Base-by-base conservation (phyloP, 2,888 invertebrate species). In the Campoplex capitator region DNA sequence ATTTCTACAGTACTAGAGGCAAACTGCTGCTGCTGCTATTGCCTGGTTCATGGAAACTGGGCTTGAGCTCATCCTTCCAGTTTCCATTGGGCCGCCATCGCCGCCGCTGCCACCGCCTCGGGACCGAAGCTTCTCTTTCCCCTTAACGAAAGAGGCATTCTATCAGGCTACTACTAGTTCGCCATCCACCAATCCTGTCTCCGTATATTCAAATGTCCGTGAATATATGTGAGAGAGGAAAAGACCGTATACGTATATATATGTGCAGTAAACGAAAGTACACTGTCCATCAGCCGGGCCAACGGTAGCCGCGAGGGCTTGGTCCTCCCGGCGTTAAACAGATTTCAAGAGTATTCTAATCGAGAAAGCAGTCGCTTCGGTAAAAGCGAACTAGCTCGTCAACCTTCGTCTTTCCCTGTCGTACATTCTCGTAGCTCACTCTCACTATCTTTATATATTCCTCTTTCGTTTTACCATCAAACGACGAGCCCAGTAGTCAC, bases 331-430 rank as follows among this genome's bases (percentile, higher is more conserved):
- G 85, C 86, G 85, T 88, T 88, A 88, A 88, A 88, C 88, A 88
- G 88, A 88, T 88, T 88, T 88, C 84, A 84, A 83, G 88, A 86
- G 86, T 83, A 83, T 80, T 85, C 84, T 88, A 86, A 88, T 88
- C 83, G 88, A 85, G 87, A 87, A 87, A 87, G 85, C 87, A 85
- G 83, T 87, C 85, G 71, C 78, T 81, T 81, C 80, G 58, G 67
- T 76, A 70, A 84, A 84, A 84, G 86, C 84, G 62, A 85, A 81
- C 88, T 81, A 85, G 68, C 79, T 85, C 54, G 76, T 76, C 67
- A 67, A 83, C 70, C 68, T 79, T 58, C 62, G 73, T 68, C 67
- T 70, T 77, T 51, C 45, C 76, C 58, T 51, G 38, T 42, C 38
- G 65, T 16, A 28, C 16, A 58, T 78, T 3, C 56, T 56, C 38